Evolutionary conservation across 2,113 vertebrate genomes (phyloP).

Genomic region (Osmerus eperlanus): DNA sequence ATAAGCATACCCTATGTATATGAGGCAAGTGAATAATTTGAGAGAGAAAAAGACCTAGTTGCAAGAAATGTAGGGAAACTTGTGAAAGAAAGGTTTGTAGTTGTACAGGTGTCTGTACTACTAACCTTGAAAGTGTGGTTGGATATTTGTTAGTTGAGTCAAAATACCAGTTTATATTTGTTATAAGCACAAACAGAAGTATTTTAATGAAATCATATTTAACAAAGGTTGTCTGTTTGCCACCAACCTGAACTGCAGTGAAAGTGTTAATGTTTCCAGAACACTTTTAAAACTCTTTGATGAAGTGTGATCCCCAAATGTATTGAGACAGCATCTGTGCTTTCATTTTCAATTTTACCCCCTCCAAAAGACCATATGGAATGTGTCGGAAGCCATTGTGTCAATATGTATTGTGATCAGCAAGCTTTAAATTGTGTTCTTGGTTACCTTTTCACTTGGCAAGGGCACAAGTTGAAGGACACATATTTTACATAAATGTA

Average conservation of each 20-base stretch:
- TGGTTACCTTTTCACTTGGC: slow-evolving; percentile 23
- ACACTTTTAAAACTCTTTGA: slow-evolving; percentile 63
- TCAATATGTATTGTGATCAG: slow-evolving; percentile 49
- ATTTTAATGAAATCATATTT: background rate
- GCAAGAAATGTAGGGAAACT: slow-evolving; percentile 51
- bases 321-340: slow-evolving; percentile 66
- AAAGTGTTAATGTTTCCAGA: slow-evolving; percentile 50
- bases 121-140: too few relatives aligned
- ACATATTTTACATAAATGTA: too few relatives aligned
- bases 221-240: slow-evolving; percentile 47
- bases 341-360: slow-evolving; percentile 64
- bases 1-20: slow-evolving; percentile 46
- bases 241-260: slow-evolving; percentile 23
- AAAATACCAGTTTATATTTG: too few relatives aligned
- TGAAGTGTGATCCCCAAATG: slow-evolving; percentile 63
- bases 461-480: slow-evolving; percentile 7
- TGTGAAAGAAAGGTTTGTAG: slow-evolving; percentile 1
- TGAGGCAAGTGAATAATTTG: slow-evolving; percentile 41
- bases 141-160: too few relatives aligned
- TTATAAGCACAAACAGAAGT: too few relatives aligned
- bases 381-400: slow-evolving; percentile 61
- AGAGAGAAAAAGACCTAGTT: slow-evolving; percentile 49
- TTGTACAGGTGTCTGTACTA: too few relatives aligned
- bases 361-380: slow-evolving; percentile 60
- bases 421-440: slow-evolving; percentile 17